Base-by-base conservation (phyloP, 2,888 invertebrate genomes). In the Drosophila vallismaia region DNA sequence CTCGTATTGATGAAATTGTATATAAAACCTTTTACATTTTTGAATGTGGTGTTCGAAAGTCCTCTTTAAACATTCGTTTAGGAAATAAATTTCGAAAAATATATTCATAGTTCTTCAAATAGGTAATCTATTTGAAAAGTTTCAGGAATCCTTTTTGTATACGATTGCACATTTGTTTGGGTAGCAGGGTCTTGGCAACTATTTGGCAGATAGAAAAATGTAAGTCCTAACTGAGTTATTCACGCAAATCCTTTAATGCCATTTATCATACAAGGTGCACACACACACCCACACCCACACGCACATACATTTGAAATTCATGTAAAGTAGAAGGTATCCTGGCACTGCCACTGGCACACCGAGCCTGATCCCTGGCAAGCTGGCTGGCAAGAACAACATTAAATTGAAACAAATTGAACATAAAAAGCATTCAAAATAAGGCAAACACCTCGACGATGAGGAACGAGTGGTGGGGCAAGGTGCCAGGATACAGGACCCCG, bases 391-490 rank as follows among this genome's bases (percentile, higher is more conserved):
- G 64, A 86, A 86, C 82, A 86, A 86, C 85, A 84, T 79, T 86
- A 84, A 84, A 84, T 84, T 86, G 84, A 86, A 85, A 84, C 84
- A 84, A 84, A 84, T 84, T 84, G 84, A 84, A 84, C 84, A 84
- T 84, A 82, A 84, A 86, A 84, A 84, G 78, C 85, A 86, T 84
- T 86, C 84, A 86, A 86, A 84, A 82, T 82, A 84, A 86, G 74
- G 82, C 79, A 86, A 84, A 86, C 82, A 84, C 85, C 81, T 81
- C 62, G 66, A 59, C 78, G 50, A 62, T 52, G 68, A 69, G 26
- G 50, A 66, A 40, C 48, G 45, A 40, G 28, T 45, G 45, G 26
- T n/a, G 31, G 31, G 33, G 33, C 52, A 53, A 71, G 60, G 52
- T 55, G 69, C 46, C 53, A 52, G 45, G 48, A 31, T 40, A 44